Conservation (phyloP, 2,113 vertebrate species). For the Acanthochromis polyacanthus region DNA sequence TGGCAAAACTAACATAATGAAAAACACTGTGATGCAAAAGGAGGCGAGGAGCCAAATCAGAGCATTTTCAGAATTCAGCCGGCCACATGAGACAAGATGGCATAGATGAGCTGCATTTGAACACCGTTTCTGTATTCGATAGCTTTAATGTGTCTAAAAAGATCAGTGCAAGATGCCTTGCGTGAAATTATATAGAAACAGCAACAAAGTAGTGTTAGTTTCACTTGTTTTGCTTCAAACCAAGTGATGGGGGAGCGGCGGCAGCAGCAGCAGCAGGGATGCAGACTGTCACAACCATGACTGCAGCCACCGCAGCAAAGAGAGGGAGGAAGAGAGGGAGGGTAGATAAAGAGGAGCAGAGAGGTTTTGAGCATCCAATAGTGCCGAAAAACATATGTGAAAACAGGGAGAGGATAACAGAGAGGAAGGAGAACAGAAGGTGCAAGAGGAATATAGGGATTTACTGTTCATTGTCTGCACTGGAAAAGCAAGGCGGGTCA, state of each 20-base stretch:
- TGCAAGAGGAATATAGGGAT: background rate
- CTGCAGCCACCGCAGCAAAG: conserved; percentile 32
- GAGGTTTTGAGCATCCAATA: conserved; percentile 15
- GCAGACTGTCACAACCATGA: conserved; percentile 39
- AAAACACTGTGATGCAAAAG: background rate
- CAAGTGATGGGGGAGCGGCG: conserved; percentile 13
- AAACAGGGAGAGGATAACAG: background rate
- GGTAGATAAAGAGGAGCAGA: background rate
- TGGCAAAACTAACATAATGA: background rate
- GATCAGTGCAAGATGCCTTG: conserved; percentile 7
- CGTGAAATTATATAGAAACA: conserved; percentile 21
- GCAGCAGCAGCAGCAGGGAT: conserved; percentile 20
- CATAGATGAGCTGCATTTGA: conserved; percentile 1
- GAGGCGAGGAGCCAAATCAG: background rate
- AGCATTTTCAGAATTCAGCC: background rate
- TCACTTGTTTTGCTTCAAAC: conserved; percentile 36
- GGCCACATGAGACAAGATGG: background rate
- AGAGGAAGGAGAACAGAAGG: background rate
- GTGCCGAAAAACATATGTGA: conserved; percentile 9
- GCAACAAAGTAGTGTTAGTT: conserved; percentile 9
- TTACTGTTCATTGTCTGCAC: background rate
- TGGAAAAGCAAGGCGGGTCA: conserved; percentile 13
- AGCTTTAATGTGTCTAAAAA: conserved; percentile 23
- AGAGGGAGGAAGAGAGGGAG: background rate
- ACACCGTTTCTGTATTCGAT: background rate